Evolutionary conservation across 2,113 vertebrate species (phyloP), one percentile per base, ranked within the genome.

Genomic region (Aramus guarauna): DNA sequence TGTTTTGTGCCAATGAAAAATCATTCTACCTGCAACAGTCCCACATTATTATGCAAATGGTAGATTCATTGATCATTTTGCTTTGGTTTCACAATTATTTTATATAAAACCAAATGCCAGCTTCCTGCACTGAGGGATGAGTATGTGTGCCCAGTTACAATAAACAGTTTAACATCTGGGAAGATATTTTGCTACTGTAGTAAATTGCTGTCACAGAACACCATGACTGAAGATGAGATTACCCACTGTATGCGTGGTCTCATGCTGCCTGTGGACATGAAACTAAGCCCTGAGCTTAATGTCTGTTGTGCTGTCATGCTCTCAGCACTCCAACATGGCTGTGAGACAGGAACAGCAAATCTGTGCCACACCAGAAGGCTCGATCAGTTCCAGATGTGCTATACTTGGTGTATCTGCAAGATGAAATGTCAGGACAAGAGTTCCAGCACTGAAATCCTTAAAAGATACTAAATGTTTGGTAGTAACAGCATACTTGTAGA

Each of bases 301-400:
- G 26, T 85, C 82, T 90, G 13, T 68, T 83, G 71, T 88, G 74
- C 85, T 91, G 52, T 90, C 1, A 0, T 88, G 79, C 71, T 92
- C 85, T 76, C 88, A 58, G 62, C 75, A 18, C 90, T 90, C 50
- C 88, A 83, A 1, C 24, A 11, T 83, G 85, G 79, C 79, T 86
- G 62, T 85, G 82, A 83, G 91, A 73, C 1, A 3, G 85, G 50
- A 94, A 85, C 27, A 58, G 85, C 85, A 92, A 90, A 94, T 91
- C 79, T 95, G 4, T 94, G 91, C 83, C 94, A 73, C 93, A 90
- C 79, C 63, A 94, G 86, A 80, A 80, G 72, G 39, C 59, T 94
- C 9, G 0, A 86, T 94, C 72, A 29, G 53, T 94, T 96, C 96
- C 95, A 96, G 74, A 95, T 97, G 91, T 94, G 79, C 79, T 91